Evolutionary conservation across 2,888 invertebrate species (phyloP).

Genomic region (Beris morrisii): DNA sequence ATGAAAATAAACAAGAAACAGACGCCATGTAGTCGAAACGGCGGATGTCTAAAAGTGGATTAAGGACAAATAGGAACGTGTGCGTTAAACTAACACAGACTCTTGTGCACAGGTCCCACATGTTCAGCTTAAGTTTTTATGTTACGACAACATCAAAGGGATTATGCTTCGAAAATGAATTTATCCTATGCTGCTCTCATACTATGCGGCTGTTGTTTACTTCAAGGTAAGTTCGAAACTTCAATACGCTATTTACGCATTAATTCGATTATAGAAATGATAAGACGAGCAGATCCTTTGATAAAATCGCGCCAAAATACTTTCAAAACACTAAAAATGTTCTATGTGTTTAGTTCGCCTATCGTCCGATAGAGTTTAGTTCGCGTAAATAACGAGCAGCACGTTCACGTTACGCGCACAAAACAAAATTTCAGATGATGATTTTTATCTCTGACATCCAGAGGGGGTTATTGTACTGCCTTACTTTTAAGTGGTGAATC

Average conservation of each 20-base stretch:
- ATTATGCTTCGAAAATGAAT: constrained; percentile 56
- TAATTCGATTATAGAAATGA: no score
- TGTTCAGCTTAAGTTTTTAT: constrained; percentile 28
- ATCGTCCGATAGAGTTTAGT: no score
- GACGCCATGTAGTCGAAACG: background rate
- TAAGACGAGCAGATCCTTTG: no score
- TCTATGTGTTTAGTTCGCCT: no score
- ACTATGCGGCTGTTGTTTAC: constrained; percentile 46
- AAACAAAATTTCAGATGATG: constrained; percentile 21
- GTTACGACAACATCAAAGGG: constrained; percentile 42
- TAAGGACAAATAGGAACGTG: constrained; percentile 5
- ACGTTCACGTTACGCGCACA: no score
- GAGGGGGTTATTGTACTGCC: background rate
- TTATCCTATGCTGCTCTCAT: constrained; percentile 50
- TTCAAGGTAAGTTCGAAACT: constrained; percentile 42
- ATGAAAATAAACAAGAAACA: background rate
- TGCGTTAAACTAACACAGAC: background rate
- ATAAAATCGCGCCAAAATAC: no score
- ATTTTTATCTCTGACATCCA: constrained; percentile 26
- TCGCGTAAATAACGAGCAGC: no score
- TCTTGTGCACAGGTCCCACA: constrained; percentile 7
- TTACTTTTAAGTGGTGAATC: constrained; percentile 14
- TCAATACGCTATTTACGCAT: no score
- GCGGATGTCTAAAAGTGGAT: constrained; percentile 10
- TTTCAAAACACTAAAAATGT: no score